These are phyloP conservation scores for Cryptophagus acutangulus DNA, from an alignment of 2,888 invertebrate genomes.

Conservation along the genomic window DNA sequence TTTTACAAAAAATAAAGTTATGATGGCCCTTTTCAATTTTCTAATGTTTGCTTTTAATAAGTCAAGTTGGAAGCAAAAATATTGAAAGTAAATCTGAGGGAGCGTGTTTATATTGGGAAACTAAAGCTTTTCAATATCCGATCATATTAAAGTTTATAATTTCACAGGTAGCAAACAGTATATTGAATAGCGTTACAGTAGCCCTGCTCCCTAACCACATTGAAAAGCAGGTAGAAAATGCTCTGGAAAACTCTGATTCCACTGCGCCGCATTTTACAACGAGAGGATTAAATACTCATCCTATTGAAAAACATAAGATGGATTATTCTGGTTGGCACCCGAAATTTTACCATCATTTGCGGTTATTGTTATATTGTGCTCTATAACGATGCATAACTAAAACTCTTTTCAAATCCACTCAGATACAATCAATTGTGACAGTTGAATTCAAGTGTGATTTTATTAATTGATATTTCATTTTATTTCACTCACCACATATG, in stretches of 20 bases:
- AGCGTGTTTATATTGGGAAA: constrained; percentile 33
- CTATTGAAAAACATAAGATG: constrained; percentile 45
- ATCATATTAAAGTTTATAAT: constrained; percentile 34
- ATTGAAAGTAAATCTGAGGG: constrained; percentile 16
- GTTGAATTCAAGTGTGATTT: constrained; percentile 26
- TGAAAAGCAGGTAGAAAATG: neutral
- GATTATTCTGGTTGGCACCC: constrained; percentile 40
- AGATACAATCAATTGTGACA: constrained; percentile 30
- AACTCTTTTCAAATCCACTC: constrained; percentile 18
- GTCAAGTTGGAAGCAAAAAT: constrained; percentile 25
- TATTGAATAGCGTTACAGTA: constrained; percentile 23
- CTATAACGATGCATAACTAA: constrained; percentile 31
- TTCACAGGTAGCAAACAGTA: constrained; percentile 31
- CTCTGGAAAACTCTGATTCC: constrained; percentile 9
- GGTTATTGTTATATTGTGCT: constrained; percentile 34
- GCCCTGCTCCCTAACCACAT: constrained; percentile 19
- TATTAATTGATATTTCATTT: constrained; percentile 28
- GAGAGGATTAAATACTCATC: constrained; percentile 47
- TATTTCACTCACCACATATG: no score
- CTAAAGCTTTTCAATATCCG: constrained; percentile 36
- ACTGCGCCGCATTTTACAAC: constrained; percentile 33
- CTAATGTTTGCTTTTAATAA: constrained; percentile 32
- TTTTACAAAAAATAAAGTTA: no score
- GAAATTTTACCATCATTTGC: constrained; percentile 22
- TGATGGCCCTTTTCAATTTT: constrained; percentile 23